Percentiles rank a stretch among this genome's conserved stretches.
Evolutionary conservation across 1,140 invertebrate genomes (phyloP).

Genomic region (Varroa destructor): DNA sequence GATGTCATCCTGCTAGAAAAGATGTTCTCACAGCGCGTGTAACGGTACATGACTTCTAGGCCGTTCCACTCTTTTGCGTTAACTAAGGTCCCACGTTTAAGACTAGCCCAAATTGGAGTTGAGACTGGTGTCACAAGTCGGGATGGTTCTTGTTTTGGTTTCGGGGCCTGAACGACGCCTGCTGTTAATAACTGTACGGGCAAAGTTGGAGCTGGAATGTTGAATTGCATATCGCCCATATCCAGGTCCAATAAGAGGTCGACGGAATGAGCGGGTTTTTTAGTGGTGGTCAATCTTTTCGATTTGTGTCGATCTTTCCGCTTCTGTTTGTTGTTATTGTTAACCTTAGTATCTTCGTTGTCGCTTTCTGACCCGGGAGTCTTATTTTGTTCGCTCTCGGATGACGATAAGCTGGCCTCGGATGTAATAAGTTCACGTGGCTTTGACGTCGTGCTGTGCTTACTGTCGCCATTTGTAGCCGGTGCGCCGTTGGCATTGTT

Average conservation of each 20-base stretch:
- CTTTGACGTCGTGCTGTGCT: constrained; percentile 29
- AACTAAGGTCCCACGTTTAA: constrained; percentile 1
- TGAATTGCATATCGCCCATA: constrained; percentile 48
- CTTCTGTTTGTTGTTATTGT: constrained; percentile 32
- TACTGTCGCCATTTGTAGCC: not conserved
- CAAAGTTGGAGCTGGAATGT: constrained; percentile 12
- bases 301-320: constrained; percentile 39
- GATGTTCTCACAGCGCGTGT: constrained; percentile 66
- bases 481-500: constrained; percentile 27
- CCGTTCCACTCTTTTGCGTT: constrained; percentile 46
- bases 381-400: constrained; percentile 33
- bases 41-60: constrained; percentile 57
- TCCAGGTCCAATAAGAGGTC: constrained; percentile 73
- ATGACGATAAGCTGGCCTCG: not conserved
- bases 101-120: not conserved
- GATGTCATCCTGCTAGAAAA: constrained; percentile 69
- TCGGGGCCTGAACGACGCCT: constrained; percentile 39
- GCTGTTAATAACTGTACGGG: constrained; percentile 30
- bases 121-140: constrained; percentile 16
- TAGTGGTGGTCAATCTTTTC: constrained; percentile 32
- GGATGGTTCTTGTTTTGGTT: constrained; percentile 27
- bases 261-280: constrained; percentile 45
- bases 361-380: constrained; percentile 34
- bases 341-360: constrained; percentile 37
- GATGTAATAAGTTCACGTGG: not conserved